These are phyloP conservation scores for Tetramorium simillimum DNA, from an alignment of 1,140 invertebrate genomes.

Conservation along the genomic window DNA sequence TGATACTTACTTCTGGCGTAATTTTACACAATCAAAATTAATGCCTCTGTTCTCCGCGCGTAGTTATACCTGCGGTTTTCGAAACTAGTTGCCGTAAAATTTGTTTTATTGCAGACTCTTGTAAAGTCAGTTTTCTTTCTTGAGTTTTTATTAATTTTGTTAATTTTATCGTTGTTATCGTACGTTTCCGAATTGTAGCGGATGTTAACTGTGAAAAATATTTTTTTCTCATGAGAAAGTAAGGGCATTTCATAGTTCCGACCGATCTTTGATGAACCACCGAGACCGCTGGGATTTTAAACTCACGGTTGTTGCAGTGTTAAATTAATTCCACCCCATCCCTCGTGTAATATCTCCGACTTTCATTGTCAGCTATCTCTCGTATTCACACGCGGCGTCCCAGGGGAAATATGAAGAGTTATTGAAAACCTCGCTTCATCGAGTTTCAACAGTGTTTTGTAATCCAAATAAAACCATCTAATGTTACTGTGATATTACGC, in stretches of 20 bases:
- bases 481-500: neutral
- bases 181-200: neutral
- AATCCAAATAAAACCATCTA: conserved; percentile 16
- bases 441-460: conserved; percentile 28
- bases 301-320: conserved; percentile 7
- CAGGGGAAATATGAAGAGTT: conserved; percentile 48
- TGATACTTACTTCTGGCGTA: conserved; percentile 3
- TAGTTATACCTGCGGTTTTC: neutral
- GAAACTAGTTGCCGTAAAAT: neutral
- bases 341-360: conserved; percentile 45
- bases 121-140: neutral
- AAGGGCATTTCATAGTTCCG: neutral
- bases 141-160: neutral
- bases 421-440: conserved; percentile 49
- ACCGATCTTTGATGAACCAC: neutral
- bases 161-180: neutral
- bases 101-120: neutral
- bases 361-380: conserved; percentile 34
- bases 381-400: conserved; percentile 8
- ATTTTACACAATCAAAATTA: conserved; percentile 33
- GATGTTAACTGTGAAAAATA: neutral
- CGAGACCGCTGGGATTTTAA: neutral
- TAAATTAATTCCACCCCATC: conserved; percentile 38
- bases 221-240: neutral
- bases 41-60: conserved; percentile 17